phyloP scores from a whole-genome alignment of 2,113 vertebrate genomes.

The Choloepus hoffmanni region DNA sequence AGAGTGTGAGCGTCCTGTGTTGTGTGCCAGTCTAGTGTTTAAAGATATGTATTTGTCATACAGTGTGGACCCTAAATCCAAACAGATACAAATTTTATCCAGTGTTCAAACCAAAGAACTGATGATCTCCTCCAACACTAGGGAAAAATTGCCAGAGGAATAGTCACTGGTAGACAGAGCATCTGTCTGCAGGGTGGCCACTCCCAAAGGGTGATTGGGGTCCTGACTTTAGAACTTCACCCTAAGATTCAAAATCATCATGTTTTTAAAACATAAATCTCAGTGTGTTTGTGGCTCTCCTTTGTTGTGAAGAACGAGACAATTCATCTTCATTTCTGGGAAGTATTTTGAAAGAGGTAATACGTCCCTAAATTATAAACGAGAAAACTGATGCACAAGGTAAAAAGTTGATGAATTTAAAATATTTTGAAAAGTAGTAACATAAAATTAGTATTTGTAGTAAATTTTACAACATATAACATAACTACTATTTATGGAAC shows the following conservation, averaged over 20 bases:
- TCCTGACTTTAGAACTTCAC: background rate
- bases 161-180: no score
- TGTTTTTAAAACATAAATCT: background rate
- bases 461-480: background rate
- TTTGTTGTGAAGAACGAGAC: background rate
- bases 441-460: background rate
- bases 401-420: background rate
- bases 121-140: no score
- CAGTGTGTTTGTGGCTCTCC: background rate
- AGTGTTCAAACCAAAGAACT: no score
- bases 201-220: background rate
- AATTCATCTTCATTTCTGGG: background rate
- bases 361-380: slow-evolving; percentile 1
- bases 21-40: background rate
- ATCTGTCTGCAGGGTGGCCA: background rate
- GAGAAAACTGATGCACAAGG: background rate
- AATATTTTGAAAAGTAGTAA: slow-evolving; percentile 48
- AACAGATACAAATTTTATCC: background rate
- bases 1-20: background rate
- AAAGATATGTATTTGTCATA: background rate
- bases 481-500: background rate
- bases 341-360: background rate
- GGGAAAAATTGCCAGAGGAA: no score
- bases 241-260: background rate
- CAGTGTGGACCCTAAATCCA: background rate